A percentile compares a stretch with the other conserved stretches of the same genome.
These are phyloP conservation scores for Pantala flavescens DNA, from an alignment of 1,140 invertebrate species.

Conservation along the genomic window DNA sequence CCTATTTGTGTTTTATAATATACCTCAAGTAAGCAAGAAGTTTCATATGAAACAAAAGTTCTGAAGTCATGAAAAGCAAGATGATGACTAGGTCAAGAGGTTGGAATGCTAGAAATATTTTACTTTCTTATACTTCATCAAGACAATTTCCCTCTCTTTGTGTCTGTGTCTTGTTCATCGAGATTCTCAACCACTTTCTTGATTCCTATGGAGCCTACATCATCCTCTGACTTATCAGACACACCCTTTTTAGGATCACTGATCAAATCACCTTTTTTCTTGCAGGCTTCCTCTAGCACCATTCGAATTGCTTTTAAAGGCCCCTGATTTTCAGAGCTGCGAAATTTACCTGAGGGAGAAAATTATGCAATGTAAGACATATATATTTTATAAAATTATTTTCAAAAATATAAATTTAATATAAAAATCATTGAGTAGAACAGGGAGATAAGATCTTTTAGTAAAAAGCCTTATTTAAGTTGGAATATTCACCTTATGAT, in stretches of 20 bases:
- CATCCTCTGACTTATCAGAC: not conserved
- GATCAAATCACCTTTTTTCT: too few species aligned
- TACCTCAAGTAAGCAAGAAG: too few species aligned
- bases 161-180: not conserved
- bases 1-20: too few species aligned
- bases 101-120: not conserved
- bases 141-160: not conserved
- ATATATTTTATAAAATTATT: not conserved
- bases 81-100: not conserved
- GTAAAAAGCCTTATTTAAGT: too few species aligned
- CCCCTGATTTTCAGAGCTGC: not conserved
- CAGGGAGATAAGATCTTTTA: too few species aligned
- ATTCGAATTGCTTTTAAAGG: not conserved
- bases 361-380: not conserved
- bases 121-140: not conserved
- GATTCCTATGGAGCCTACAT: not conserved
- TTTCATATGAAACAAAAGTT: not conserved
- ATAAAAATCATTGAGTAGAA: too few species aligned
- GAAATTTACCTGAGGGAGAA: not conserved
- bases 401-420: too few species aligned
- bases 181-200: conserved; percentile 6
- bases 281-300: not conserved
- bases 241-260: not conserved
- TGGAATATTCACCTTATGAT: too few species aligned
- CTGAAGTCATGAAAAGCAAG: not conserved